Evolutionary conservation across 2,113 vertebrate genomes (phyloP).

Genomic region (Oplegnathus fasciatus): DNA sequence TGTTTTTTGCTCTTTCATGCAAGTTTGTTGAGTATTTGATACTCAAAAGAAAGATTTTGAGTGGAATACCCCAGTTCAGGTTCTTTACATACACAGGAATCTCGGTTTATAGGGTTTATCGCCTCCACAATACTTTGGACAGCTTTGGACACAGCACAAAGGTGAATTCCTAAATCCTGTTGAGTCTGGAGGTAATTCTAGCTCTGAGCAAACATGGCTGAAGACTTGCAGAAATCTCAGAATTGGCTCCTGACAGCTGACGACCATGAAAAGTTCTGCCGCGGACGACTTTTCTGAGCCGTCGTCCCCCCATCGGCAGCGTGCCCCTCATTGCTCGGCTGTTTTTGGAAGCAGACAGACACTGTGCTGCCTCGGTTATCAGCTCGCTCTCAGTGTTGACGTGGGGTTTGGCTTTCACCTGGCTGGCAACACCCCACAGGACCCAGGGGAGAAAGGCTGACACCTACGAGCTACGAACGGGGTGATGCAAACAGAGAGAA

Average conservation of each 20-base stretch:
- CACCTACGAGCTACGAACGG: not conserved
- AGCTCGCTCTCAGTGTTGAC: not conserved
- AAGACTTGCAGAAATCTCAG: not conserved
- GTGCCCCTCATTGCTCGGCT: not conserved
- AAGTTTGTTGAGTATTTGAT: no score
- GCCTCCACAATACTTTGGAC: not conserved
- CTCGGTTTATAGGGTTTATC: not conserved
- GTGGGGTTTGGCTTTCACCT: constrained; percentile 16
- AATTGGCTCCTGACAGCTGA: not conserved
- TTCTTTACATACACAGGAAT: not conserved
- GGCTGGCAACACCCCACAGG: constrained; percentile 22
- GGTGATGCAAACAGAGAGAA: constrained; percentile 51
- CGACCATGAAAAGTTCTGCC: not conserved
- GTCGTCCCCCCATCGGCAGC: no score
- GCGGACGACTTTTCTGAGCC: not conserved
- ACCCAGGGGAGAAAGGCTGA: not conserved
- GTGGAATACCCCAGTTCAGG: no score
- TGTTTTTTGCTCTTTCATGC: no score
- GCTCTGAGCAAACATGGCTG: not conserved
- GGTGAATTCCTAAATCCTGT: not conserved
- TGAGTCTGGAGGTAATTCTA: not conserved
- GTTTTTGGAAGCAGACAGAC: not conserved
- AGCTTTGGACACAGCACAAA: not conserved
- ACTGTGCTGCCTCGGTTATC: not conserved
- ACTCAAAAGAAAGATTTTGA: no score